Conservation (phyloP, 2,113 vertebrate genomes). For the Leucosticte australis region DNA sequence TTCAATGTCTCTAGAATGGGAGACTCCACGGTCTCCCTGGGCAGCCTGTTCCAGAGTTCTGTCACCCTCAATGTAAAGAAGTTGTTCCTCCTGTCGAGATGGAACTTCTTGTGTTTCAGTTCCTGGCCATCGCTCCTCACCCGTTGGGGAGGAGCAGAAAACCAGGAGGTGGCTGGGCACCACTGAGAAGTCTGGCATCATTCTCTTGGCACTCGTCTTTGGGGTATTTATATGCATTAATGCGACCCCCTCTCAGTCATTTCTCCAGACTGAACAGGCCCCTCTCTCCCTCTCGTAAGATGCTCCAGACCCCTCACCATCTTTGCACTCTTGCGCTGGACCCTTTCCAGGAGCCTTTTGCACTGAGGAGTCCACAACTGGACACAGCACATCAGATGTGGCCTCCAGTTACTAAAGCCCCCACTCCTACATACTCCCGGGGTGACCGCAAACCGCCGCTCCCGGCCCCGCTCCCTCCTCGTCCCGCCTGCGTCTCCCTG, state of each 20-base stretch:
- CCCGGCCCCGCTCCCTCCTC: rapidly evolving
- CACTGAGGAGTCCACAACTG: neutral
- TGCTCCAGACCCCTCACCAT: neutral
- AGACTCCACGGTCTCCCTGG: too few relatives aligned
- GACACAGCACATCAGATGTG: neutral
- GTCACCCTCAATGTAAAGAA: neutral
- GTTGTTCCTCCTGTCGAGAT: neutral
- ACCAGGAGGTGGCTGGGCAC: too few relatives aligned
- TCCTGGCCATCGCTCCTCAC: neutral
- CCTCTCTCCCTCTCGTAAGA: too few relatives aligned
- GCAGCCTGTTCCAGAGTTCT: neutral
- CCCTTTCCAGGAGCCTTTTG: neutral
- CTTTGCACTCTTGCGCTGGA: too few relatives aligned
- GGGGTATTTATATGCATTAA: too few relatives aligned
- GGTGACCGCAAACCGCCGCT: rapidly evolving
- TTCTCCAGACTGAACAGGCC: too few relatives aligned
- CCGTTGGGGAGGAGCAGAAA: too few relatives aligned
- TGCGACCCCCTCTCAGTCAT: too few relatives aligned
- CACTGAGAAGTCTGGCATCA: neutral
- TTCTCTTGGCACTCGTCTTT: neutral
- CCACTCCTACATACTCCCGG: rapidly evolving
- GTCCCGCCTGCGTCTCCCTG: rapidly evolving
- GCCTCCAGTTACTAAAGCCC: rapidly evolving
- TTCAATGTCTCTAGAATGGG: neutral
- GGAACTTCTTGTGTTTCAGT: neutral